Base-by-base conservation (phyloP, 30 jellyfish, hydroid and myxozoan species). In the Hydractinia echinata region DNA sequence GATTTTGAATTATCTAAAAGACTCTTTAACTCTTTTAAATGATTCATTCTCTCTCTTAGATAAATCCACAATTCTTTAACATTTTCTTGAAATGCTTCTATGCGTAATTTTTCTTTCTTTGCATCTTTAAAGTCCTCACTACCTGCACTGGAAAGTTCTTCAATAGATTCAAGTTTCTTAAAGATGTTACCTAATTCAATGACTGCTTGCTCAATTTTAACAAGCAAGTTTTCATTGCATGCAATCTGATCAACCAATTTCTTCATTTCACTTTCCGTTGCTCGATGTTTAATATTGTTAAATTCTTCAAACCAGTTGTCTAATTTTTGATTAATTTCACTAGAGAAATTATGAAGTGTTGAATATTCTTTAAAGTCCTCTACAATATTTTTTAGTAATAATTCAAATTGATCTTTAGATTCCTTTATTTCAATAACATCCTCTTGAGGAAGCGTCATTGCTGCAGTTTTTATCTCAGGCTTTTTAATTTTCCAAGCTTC, bases 41-140 rank as follows among this genome's bases (percentile, higher is more conserved):
- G 74, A 64, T 64, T 64, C 39, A n/a, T 7, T 13, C 39, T 44
- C 7, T 64, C 74, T 0, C 74, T 7, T 64, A 64, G 39, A 64
- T 64, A 64, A n/a, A 64, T 13, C 74, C 74, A 64, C 9, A 64
- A 13, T 4, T 64, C 74, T 13, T 64, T 64, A 64, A 64, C 51
- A 13, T 64, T 64, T 51, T 64, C 74, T 64, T 64, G 74, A 13
- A 64, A 64, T 6, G 74, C 74, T 13, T 64, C 74, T 64, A 64
- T 51, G 8, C 74, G 74, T 64, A 13, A 64, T 64, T n/a, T 64
- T 6, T n/a, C 39, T n/a, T 64, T 9, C 19, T 44, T n/a, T 13
- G 19, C 39, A n/a, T 64, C 8, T 13, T 64, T 8, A 6, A 64
- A 64, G 0, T n/a, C 39, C 19, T 6, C 7, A 7, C 39, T 51